Base-by-base conservation (phyloP, 2,113 vertebrate genomes). In the Rana temporaria region DNA sequence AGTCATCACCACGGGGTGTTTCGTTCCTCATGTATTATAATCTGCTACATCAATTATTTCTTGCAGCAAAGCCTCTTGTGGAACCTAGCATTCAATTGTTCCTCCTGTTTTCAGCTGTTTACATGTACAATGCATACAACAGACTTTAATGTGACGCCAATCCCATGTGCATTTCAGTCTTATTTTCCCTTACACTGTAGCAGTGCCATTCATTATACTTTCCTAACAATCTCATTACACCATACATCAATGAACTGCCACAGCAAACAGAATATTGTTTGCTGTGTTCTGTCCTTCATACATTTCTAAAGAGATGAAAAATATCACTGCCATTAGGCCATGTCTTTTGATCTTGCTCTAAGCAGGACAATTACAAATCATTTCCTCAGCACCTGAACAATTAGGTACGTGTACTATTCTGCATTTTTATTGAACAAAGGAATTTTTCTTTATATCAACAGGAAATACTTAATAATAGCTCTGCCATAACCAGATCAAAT, bases 161-260 rank as follows among this genome's bases (percentile, higher is more conserved):
- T 78, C 22, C 26, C 53, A 22, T 56, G 32, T 53, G 24, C 24
- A 78, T 32, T 18, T n/a, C 63, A 34, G 18, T 67, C 63, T 57
- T 63, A 56, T 78, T 71, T 71, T 55, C 52, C 4, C 42, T 48
- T 6, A 4, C 48, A 26, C 48, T 2, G 12, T 34, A 53, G 22
- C 11, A 78, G 18, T 14, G 30, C 48, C 34, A 22, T 67, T 78
- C 76, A 66, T 55, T 78, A 24, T 24, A 66, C 52, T 67, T 57
- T 67, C 22, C 18, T 79, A 79, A 57, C 77, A 57, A 56, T 68
- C 64, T 79, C 53, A 79, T 79, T 79, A 78, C 76, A 20, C 76
- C 26, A 57, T 68, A 79, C 62, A 79, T 79, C 64, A 79, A 68
- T 79, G 77, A 68, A 57, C 62, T 24, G 30, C n/a, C 52, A 42